Conservation (phyloP, 92 coral and sea anemone genomes). For the Anthopleura xanthogrammica region DNA sequence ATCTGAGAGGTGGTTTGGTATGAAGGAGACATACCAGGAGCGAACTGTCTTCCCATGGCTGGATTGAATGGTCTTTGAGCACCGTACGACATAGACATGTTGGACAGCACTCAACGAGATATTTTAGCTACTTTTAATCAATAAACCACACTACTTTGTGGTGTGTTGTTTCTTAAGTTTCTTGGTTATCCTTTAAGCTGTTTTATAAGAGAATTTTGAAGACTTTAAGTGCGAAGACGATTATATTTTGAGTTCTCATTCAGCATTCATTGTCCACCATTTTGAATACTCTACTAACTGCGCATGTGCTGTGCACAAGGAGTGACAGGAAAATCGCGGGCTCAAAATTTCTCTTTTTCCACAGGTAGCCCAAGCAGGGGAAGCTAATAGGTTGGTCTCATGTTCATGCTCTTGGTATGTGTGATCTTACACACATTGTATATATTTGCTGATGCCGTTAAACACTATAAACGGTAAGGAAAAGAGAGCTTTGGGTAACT, state of each 20-base stretch:
- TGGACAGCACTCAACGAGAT: not conserved
- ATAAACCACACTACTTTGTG: not conserved
- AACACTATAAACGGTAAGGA: too few relatives aligned
- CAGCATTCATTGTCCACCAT: not conserved
- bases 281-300: not conserved
- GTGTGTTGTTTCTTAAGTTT: not conserved
- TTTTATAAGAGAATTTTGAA: not conserved
- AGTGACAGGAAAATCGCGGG: not conserved
- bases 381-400: too few relatives aligned
- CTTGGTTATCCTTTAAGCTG: not conserved
- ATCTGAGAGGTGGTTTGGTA: constrained; percentile 35
- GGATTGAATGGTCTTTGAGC: constrained; percentile 28
- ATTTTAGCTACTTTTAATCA: not conserved
- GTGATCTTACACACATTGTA: too few relatives aligned
- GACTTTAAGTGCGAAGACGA: not conserved
- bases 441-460: too few relatives aligned
- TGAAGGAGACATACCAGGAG: constrained; percentile 26
- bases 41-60: constrained; percentile 27
- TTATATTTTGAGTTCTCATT: not conserved
- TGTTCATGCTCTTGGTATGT: too few relatives aligned
- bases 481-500: too few relatives aligned
- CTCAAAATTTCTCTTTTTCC: not conserved
- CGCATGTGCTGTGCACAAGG: not conserved
- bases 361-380: not conserved
- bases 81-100: constrained; percentile 22